Conservation (phyloP, 2,113 vertebrate genomes). For the Panurus biarmicus region DNA sequence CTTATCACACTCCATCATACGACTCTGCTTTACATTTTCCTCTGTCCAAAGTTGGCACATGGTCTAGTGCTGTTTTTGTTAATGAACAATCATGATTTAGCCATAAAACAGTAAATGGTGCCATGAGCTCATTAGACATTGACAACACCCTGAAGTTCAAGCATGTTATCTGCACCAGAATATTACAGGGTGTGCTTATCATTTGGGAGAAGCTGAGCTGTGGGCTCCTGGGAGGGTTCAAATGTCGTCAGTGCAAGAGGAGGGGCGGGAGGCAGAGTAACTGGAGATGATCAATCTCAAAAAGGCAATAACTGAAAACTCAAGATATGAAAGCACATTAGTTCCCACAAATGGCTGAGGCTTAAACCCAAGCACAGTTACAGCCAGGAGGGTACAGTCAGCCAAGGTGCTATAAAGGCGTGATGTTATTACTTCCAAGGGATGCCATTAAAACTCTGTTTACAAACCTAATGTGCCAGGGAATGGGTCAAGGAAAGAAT, state of each 20-base stretch:
- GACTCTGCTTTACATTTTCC: neutral
- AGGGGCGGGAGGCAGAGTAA: neutral
- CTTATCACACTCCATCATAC: neutral
- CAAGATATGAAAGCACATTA: slow-evolving; percentile 59
- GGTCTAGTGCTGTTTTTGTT: neutral
- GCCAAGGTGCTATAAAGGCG: slow-evolving; percentile 64
- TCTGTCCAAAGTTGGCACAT: neutral
- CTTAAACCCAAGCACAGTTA: slow-evolving; percentile 43
- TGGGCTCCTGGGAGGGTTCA: neutral
- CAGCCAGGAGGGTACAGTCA: slow-evolving; percentile 3
- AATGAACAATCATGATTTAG: slow-evolving; percentile 31
- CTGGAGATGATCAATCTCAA: slow-evolving; percentile 16
- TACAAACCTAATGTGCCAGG: slow-evolving; percentile 73
- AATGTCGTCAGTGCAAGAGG: neutral
- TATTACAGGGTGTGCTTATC: neutral
- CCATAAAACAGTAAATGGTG: neutral
- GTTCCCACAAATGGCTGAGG: slow-evolving; percentile 50
- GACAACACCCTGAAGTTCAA: neutral
- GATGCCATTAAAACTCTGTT: slow-evolving; percentile 77
- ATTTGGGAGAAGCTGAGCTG: neutral
- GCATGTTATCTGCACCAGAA: neutral
- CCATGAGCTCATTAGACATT: slow-evolving; percentile 16
- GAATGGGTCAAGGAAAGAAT: slow-evolving; percentile 75
- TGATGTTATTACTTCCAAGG: slow-evolving; percentile 70
- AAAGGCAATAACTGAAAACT: slow-evolving; percentile 28